Evolutionary conservation across 1,140 invertebrate genomes (phyloP), one percentile per base, ranked within the genome.

Genomic region (Leptinotarsa lineolata): DNA sequence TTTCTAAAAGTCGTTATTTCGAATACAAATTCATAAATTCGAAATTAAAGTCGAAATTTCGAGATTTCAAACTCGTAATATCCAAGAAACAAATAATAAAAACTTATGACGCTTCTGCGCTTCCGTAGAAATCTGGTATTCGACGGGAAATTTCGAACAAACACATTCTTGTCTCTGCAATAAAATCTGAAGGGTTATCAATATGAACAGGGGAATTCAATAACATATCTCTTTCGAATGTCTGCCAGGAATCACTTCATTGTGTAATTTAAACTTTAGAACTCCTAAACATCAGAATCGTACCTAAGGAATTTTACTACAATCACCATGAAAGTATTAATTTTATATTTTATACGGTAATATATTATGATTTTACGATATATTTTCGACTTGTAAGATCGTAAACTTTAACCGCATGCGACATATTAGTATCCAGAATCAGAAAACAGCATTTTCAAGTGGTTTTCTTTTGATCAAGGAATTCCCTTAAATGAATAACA

Each of bases 331-430:
- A 65, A 54, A 30, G 24, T 65, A 39, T 65, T 65, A 39, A 65
- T 39, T 65, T 24, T n/a, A 65, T 39, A 65, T 65, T 65, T 65
- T 65, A 65, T 65, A 65, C 15, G 63, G 24, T 65, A 13, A 65
- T 65, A 65, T 65, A 65, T 65, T 65, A 65, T 65, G 30, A 65
- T 24, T 65, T 65, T 65, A 65, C 63, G 24, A 65, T 65, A 65
- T 65, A 54, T 54, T 54, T 61, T 65, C 63, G 15, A 20, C 63
- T 65, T 22, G 21, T 22, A 65, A 11, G 63, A 22, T 65, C 63
- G 63, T 65, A 39, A 65, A 65, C 21, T 65, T 65, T 65, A 30
- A 65, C 63, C 4, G 22, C 22, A 16, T 24, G 21, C 24, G 63
- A 39, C 63, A 65, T 65, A 39, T 65, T 65, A 65, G 63, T 65